Evolutionary conservation across 2,113 vertebrate genomes (phyloP), one percentile per base, ranked within the genome.

Genomic region (Scophthalmus maximus): DNA sequence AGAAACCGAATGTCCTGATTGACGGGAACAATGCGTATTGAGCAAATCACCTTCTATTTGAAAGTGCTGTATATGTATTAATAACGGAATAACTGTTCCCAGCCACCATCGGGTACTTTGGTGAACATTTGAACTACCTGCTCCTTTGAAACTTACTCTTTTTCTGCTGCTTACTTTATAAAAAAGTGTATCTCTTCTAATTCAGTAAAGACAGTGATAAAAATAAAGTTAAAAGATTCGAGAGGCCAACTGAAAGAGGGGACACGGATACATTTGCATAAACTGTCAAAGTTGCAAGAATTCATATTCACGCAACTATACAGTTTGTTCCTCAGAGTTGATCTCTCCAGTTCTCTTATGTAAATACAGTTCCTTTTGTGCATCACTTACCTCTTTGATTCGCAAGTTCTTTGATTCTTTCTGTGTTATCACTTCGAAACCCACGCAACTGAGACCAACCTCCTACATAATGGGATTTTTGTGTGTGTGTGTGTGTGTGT

Each of bases 401-500:
- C 40, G 18, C 11, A 46, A 53, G 4, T 60, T 23, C 30, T 55
- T 57, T 36, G 22, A 12, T 32, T 64, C 57, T 65, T 25, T 34
- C 44, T 42, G 20, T 52, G 23, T 51, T 27, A n/a, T 63, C 52
- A 44, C 50, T 75, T 29, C 50, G 52, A 14, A 85, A 51, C 73
- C 61, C 66, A 65, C 60, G 1, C 60, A 59, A 63, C 42, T 32
- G 59, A 66, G 51, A 78, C 52, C 63, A 44, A 10, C 68, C 73
- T 74, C 56, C 63, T 67, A 57, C 67, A 80, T 53, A 30, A 66
- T 42, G 27, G 17, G 64, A 47, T 57, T 60, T 79, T 61, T 46
- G 12, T 60, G 52, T n/a, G n/a, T n/a, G n/a, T n/a, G n/a, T n/a
- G n/a, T n/a, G n/a, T n/a, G n/a, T n/a, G n/a, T n/a, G n/a, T n/a